These are phyloP conservation scores for Ageneiosus marmoratus DNA, from an alignment of 2,113 vertebrate genomes.

Conservation along the genomic window DNA sequence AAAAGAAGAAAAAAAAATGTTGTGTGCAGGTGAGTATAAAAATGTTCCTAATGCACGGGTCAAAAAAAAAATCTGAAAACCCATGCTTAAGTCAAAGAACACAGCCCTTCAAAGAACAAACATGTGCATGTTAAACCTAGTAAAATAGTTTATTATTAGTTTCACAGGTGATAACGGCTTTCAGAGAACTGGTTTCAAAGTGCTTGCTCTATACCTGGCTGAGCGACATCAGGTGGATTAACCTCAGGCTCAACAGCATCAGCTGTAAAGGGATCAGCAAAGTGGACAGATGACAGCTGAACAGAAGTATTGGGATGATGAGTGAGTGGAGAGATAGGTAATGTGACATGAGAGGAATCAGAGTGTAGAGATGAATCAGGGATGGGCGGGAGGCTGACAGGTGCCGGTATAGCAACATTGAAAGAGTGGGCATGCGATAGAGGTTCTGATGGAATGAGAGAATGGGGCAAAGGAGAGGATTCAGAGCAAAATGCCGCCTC, in stretches of 20 bases:
- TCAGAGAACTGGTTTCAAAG: not conserved
- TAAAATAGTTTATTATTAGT: not conserved
- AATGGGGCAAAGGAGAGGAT: not conserved
- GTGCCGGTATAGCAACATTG: constrained; percentile 2
- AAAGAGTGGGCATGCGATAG: not conserved
- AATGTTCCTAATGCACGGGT: not conserved
- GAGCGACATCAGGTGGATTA: constrained; percentile 23
- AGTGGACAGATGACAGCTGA: constrained; percentile 21
- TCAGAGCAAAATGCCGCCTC: not conserved
- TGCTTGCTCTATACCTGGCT: constrained; percentile 55
- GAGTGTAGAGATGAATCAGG: not conserved
- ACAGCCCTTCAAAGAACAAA: not conserved
- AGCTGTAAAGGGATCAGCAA: constrained; percentile 19
- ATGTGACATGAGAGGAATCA: not conserved
- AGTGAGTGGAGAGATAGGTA: not conserved
- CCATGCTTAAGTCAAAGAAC: constrained; percentile 29
- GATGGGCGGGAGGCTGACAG: not conserved
- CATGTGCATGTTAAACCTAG: constrained; percentile 23
- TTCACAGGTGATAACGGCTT: constrained; percentile 24
- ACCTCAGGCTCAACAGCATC: constrained; percentile 31
- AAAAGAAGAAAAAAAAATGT: not conserved
- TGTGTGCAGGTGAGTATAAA: not conserved
- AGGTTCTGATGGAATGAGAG: not conserved
- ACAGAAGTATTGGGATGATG: constrained; percentile 11
- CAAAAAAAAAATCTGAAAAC: constrained; percentile 12